phyloP scores from a whole-genome alignment of 2,888 invertebrate species.

The Drosophila setosimentum region DNA sequence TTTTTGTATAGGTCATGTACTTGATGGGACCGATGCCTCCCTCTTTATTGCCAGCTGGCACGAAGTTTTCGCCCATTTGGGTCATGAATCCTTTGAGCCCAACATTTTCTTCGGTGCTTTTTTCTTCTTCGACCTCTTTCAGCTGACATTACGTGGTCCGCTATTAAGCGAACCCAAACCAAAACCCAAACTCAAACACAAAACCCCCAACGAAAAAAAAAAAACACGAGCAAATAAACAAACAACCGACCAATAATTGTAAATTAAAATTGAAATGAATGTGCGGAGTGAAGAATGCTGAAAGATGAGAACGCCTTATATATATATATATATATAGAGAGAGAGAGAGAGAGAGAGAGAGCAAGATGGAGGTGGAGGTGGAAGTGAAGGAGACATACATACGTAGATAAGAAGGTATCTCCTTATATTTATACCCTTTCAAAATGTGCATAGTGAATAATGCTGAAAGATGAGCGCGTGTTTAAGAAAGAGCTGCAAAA shows the following conservation, averaged over 20 bases:
- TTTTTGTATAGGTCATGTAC: slow-evolving; percentile 59
- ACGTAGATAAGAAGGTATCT: background rate
- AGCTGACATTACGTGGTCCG: slow-evolving; percentile 37
- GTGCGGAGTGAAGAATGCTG: slow-evolving; percentile 15
- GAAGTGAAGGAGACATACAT: background rate
- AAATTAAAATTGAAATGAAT: slow-evolving; percentile 78
- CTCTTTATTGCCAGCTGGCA: slow-evolving; percentile 34
- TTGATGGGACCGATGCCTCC: slow-evolving; percentile 19
- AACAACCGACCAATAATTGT: slow-evolving; percentile 69
- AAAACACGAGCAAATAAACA: slow-evolving; percentile 12
- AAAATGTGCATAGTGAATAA: background rate
- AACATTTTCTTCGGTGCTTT: slow-evolving; percentile 28
- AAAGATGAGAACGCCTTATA: slow-evolving; percentile 1
- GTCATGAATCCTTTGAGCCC: slow-evolving; percentile 62
- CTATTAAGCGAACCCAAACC: slow-evolving; percentile 7
- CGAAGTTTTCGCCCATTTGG: slow-evolving; percentile 47
- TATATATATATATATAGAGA: no score
- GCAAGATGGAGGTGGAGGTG: background rate
- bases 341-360: background rate
- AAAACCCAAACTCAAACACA: slow-evolving; percentile 6
- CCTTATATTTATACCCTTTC: background rate
- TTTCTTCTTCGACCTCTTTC: slow-evolving; percentile 16
- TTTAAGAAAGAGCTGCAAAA: background rate
- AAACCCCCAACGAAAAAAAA: background rate
- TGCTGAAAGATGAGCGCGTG: background rate